Base-by-base conservation (phyloP, 2,888 invertebrate genomes). In the Microlaimidae sp. region DNA sequence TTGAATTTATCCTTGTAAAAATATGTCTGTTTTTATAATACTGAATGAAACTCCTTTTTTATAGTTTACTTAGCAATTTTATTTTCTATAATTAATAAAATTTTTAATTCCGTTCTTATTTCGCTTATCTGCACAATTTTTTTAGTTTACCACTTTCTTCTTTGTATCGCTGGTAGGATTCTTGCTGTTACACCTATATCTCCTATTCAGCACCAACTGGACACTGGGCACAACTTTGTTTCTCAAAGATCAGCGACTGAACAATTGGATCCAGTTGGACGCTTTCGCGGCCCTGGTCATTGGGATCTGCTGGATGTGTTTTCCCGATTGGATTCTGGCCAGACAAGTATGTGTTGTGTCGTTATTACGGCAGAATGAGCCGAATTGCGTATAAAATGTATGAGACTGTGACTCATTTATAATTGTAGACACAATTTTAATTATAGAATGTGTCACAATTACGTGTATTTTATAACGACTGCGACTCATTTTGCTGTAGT, bases 271-370 rank as follows among this genome's bases (percentile, higher is more conserved):
- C 32, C 43, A 43, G 43, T 10, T n/a, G 21, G 43, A 43, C 23
- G 43, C 43, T 19, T 43, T 43, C 23, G 5, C 7, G 7, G 5
- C 43, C n/a, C 17, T 43, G 43, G 43, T 43, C 17, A 43, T 43
- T n/a, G 43, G 43, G 5, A 19, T 10, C 23, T 7, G n/a, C 7
- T 43, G 43, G 43, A 43, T 43, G 43, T 43, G 43, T 24, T 43
- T 43, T 43, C 43, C 43, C 23, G 43, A 43, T 43, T 43, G 43
- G 43, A 19, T 43, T 7, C 43, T 43, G n/a, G 23, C 7, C 13
- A 5, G 43, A 5, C 43, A 43, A 24, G 43, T 43, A 32, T 32
- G 32, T 7, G 10, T 32, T n/a, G n/a, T n/a, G n/a, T n/a, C n/a
- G n/a, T n/a, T n/a, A n/a, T n/a, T n/a, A n/a, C n/a, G n/a, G n/a